Conservation (phyloP, 2,888 invertebrate genomes). For the Lampropteryx suffumata region DNA sequence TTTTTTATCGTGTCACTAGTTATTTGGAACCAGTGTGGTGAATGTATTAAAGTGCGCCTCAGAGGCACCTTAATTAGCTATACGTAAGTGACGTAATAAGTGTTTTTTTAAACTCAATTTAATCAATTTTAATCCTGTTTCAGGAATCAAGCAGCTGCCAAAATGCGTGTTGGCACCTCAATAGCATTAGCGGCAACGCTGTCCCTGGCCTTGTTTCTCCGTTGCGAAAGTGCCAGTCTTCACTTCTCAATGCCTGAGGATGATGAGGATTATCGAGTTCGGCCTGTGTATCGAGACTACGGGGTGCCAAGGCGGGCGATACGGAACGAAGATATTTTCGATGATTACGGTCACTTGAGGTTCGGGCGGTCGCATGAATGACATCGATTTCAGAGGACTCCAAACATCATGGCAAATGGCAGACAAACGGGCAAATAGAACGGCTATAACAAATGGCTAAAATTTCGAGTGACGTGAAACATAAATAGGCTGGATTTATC, state of each 20-base stretch:
- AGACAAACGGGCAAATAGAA: constrained; percentile 35
- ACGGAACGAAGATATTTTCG: constrained; percentile 85
- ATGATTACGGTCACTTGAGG: constrained; percentile 89
- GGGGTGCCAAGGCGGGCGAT: constrained; percentile 73
- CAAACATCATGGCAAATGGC: constrained; percentile 29
- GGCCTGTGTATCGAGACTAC: constrained; percentile 81
- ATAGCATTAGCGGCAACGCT: constrained; percentile 52
- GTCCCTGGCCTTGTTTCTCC: constrained; percentile 47
- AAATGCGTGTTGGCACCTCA: constrained; percentile 58
- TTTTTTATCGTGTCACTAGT: too few species aligned
- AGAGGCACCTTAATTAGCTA: too few species aligned
- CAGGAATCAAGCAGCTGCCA: constrained; percentile 28
- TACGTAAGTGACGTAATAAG: too few species aligned
- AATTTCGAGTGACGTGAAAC: constrained; percentile 43
- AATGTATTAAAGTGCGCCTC: too few species aligned
- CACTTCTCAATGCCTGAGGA: constrained; percentile 58
- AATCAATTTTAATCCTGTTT: constrained; percentile 17
- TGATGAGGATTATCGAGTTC: constrained; percentile 61
- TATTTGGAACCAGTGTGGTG: too few species aligned
- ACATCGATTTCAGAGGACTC: constrained; percentile 1
- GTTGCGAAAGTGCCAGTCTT: constrained; percentile 56
- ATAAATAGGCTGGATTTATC: constrained; percentile 62
- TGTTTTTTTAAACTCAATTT: too few species aligned
- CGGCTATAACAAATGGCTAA: not conserved
- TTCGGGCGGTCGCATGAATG: constrained; percentile 84